Percentiles rank a stretch among this genome's conserved stretches.
phyloP scores from a whole-genome alignment of 2,113 vertebrate species.

The Thermophis baileyi region DNA sequence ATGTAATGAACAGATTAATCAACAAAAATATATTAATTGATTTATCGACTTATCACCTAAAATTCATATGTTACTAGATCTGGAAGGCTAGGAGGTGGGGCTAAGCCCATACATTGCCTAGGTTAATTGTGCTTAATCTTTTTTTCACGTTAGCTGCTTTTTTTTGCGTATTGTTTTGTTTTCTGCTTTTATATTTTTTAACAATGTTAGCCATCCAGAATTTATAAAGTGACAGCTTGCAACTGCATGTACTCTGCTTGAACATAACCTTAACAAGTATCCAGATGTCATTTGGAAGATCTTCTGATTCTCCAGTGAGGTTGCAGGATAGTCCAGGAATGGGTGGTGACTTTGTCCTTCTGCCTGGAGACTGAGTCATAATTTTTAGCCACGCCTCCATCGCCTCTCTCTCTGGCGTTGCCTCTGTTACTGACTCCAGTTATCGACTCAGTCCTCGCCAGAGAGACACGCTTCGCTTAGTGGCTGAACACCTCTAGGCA shows the following conservation, averaged over 20 bases:
- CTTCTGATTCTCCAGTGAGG: too few relatives aligned
- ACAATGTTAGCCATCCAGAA: neutral
- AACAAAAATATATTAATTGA: neutral
- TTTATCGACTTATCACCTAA: neutral
- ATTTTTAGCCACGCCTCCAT: too few relatives aligned
- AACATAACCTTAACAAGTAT: neutral
- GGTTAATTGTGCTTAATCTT: neutral
- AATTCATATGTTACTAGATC: neutral
- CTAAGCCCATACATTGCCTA: neutral
- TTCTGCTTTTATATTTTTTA: neutral
- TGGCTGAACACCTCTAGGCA: too few relatives aligned
- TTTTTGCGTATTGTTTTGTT: neutral
- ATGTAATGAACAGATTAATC: neutral
- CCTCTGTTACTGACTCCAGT: too few relatives aligned
- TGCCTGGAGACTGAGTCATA: too few relatives aligned
- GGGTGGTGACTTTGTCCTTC: too few relatives aligned
- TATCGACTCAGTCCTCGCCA: too few relatives aligned
- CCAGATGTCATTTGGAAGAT: neutral
- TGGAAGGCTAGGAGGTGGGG: neutral
- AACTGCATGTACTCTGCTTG: neutral
- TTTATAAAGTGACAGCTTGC: neutral
- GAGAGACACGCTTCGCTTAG: too few relatives aligned
- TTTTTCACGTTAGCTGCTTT: neutral
- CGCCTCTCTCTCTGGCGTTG: too few relatives aligned
- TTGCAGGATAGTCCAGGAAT: too few relatives aligned